Base-by-base conservation (phyloP, 2,888 invertebrate species). In the Stictocephala bisonia region DNA sequence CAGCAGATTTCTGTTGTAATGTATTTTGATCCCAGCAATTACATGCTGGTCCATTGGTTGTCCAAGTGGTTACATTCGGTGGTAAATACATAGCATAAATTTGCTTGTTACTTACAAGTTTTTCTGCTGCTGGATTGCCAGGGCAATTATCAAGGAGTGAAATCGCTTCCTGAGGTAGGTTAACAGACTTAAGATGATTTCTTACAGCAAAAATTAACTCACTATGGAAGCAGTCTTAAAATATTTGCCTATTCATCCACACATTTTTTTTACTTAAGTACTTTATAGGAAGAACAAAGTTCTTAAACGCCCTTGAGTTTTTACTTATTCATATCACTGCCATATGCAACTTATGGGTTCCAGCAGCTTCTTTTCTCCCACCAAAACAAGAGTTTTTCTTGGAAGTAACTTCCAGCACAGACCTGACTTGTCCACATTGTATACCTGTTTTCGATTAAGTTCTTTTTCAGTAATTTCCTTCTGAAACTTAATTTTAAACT, bases 41-140 rank as follows among this genome's bases (percentile, higher is more conserved):
- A 44, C 44, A 44, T 44, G 44, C 44, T 44, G 44, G 44, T 44
- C 44, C 44, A 44, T 44, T 44, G 44, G 44, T 18, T 44, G 44
- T 15, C 44, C 44, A 7, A 44, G 44, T 44, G 44, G 7, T 44
- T 44, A 44, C 44, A 44, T 44, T 44, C 7, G 44, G 44, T n/a
- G 44, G 44, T 44, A 44, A 44, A 18, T 44, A 44, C 3, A 3
- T 44, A n/a, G 44, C 44, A 18, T 44, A 44, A 44, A 44, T 44
- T n/a, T 44, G n/a, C 44, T 44, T 44, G 44, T 44, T 18, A 44
- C 44, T 44, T 44, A 44, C 44, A 18, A 44, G 44, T 44, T 44
- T 18, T 44, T 44, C 44, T 44, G 44, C 44, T 15, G 44, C n/a
- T n/a, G 44, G 44, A 44, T 44, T n/a, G 11, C 44, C 44, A 44